Percentiles rank a stretch among this genome's conserved stretches.
phyloP scores from a whole-genome alignment of 2,113 vertebrate species.

The Capreolus pygargus region DNA sequence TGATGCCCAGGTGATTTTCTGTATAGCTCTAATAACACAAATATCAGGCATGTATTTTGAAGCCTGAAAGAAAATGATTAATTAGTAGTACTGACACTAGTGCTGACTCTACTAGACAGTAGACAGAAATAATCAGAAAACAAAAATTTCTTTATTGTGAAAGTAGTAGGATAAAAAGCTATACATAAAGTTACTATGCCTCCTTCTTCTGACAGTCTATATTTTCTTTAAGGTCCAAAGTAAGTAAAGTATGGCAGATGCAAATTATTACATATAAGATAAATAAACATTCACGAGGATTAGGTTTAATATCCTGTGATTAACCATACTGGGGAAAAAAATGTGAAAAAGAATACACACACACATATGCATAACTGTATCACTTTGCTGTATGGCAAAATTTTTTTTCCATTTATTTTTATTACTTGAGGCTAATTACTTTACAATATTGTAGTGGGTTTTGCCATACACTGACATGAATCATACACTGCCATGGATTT shows the following conservation, averaged over 20 bases:
- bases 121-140: not conserved
- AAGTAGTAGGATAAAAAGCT: not conserved
- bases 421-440: no score
- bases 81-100: not conserved
- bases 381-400: not conserved
- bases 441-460: no score
- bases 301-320: not conserved
- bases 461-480: no score
- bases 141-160: not conserved
- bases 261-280: not conserved
- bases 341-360: not conserved
- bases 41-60: constrained; percentile 98
- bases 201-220: not conserved
- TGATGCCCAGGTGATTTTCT: constrained; percentile 97
- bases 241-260: not conserved
- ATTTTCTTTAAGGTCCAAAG: not conserved
- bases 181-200: not conserved
- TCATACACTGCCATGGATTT: no score
- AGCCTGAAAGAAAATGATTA: constrained; percentile 83
- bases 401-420: no score
- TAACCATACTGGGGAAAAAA: not conserved
- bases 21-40: constrained; percentile 93
- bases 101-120: no score
- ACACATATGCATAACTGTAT: not conserved
- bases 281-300: not conserved